These are phyloP conservation scores for Gambelia wislizenii DNA, from an alignment of 2,797 vertebrate species.

Conservation along the genomic window DNA sequence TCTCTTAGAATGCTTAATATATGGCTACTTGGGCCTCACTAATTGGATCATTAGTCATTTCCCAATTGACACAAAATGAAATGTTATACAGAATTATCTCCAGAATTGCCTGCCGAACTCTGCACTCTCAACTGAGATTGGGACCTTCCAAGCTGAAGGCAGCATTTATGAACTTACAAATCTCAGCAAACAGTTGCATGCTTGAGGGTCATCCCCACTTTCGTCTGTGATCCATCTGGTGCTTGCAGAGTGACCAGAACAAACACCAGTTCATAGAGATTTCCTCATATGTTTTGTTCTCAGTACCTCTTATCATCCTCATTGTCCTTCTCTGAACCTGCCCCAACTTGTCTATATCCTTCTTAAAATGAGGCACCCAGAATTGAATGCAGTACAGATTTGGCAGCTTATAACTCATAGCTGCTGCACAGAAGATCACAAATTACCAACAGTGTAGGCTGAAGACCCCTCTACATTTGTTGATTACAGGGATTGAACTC, in stretches of 20 bases:
- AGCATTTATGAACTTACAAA: too few species aligned
- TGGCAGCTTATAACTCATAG: not conserved
- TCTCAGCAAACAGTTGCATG: too few species aligned
- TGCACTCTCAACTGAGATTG: too few species aligned
- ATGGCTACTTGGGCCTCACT: not conserved
- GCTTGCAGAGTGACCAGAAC: not conserved
- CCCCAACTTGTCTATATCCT: too few species aligned
- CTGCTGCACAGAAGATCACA: not conserved
- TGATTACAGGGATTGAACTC: not conserved
- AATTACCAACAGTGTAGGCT: not conserved
- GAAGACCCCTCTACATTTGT: not conserved
- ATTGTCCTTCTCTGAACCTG: too few species aligned
- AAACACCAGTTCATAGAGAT: not conserved
- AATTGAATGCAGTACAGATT: too few species aligned
- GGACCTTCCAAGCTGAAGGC: too few species aligned
- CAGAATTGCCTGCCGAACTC: not conserved
- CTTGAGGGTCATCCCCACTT: too few species aligned
- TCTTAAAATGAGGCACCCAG: too few species aligned
- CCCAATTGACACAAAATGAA: not conserved
- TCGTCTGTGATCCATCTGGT: not conserved
- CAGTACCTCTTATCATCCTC: too few species aligned
- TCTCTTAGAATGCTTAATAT: not conserved
- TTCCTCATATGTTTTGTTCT: too few species aligned
- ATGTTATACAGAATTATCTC: not conserved
- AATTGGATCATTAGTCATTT: not conserved